Base-by-base conservation (phyloP, 2,797 vertebrate genomes). In the Echiichthys vipera region DNA sequence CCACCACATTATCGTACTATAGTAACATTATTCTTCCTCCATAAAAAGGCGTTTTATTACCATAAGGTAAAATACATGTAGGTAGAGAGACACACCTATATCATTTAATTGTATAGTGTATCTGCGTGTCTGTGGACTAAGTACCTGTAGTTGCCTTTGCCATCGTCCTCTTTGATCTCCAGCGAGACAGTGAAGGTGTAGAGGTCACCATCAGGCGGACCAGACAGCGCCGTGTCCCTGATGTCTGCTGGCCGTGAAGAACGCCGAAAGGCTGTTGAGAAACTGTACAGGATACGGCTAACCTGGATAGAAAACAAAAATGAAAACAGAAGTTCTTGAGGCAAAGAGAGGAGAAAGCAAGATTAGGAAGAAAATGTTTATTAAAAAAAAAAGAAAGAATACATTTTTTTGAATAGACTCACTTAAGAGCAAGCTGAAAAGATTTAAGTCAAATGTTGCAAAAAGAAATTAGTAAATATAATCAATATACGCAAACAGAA, bases 91-190 rank as follows among this genome's bases (percentile, higher is more conserved):
- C 0, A 56, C 14, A 50, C 13, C 43, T 32, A 2, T 14, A 37
- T 32, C 1, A 49, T 55, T 42, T 7, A 22, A n/a, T 15, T 55
- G 0, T 14, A 18, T 11, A 42, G 51, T 43, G 5, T n/a, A 7
- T 56, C 5, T 34, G 5, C 6, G 4, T 29, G 25, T 55, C 24
- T 69, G 17, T 36, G n/a, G 7, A 32, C 7, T 32, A 32, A 32
- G 30, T 32, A 36, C 34, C 34, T 98, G 88, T 96, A 99, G 92
- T 97, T 99, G 83, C 97, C 97, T 93, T 98, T 99, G 74, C 98
- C 96, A 74, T 99, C 98, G 46, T 99, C 98, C 93, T 99, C 98
- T 87, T 95, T 98, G 80, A 99, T 94, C 91, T 99, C 98, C 70
- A 99, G 86, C 2, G 97, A 96, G 74, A 98, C 97, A 18, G 90